phyloP scores from a whole-genome alignment of 2,888 invertebrate species.

The Hoplodrina blanda region DNA sequence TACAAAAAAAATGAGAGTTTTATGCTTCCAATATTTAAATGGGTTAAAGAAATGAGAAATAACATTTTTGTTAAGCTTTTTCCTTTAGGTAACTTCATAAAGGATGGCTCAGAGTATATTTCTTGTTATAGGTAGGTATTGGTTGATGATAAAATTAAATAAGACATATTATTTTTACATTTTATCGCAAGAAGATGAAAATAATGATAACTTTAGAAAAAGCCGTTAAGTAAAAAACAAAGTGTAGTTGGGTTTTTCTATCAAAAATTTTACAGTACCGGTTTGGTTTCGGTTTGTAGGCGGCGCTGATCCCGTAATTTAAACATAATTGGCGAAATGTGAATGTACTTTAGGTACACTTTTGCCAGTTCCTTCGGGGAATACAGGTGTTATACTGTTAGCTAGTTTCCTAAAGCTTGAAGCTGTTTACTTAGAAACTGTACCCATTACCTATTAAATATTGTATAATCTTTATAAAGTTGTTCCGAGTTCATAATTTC shows the following conservation, averaged over 20 bases:
- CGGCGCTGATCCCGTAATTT: too few species aligned
- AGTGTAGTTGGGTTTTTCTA: too few species aligned
- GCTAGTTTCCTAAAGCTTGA: neutral
- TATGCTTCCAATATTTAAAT: slow-evolving; percentile 18
- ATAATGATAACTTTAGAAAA: neutral
- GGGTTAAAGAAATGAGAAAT: neutral
- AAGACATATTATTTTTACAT: neutral
- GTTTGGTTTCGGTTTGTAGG: too few species aligned
- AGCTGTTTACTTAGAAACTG: neutral
- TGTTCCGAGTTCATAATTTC: neutral
- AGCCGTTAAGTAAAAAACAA: too few species aligned
- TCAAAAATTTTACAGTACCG: too few species aligned
- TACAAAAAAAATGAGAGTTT: slow-evolving; percentile 6
- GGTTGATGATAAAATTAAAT: neutral
- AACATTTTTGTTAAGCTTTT: slow-evolving; percentile 1
- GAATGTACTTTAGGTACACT: too few species aligned
- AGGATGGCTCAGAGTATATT: neutral
- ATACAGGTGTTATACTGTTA: too few species aligned
- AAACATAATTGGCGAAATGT: too few species aligned
- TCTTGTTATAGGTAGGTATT: neutral
- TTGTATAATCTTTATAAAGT: slow-evolving; percentile 13
- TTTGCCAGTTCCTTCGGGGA: too few species aligned
- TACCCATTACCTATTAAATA: neutral
- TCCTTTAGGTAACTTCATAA: neutral
- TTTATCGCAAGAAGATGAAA: neutral